Evolutionary conservation across 2,888 invertebrate genomes (phyloP), one percentile per base, ranked within the genome.

Genomic region (Vesta saturnalis): DNA sequence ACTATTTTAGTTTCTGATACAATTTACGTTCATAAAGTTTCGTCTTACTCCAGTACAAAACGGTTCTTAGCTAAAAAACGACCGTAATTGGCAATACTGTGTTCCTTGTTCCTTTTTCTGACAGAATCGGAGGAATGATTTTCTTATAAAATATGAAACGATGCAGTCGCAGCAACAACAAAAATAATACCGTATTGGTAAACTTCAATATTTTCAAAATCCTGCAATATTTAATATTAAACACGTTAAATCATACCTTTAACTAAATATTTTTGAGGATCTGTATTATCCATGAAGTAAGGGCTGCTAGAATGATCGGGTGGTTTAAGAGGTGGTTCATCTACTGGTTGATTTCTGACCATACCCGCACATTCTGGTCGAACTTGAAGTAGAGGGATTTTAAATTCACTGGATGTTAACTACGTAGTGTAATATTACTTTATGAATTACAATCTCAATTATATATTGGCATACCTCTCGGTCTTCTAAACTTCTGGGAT

Each of bases 401-500:
- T 90, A 81, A 91, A 92, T 73, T 89, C 87, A 18, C 90, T 90
- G 76, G 88, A 87, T 8, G 90, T 88, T 57, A 92, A 85, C 92
- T 93, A 79, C 14, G 76, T 75, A 68, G 62, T 52, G 63, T 15
- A 49, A 16, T n/a, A 5, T 5, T 12, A 16, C 16, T 47, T 8
- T 15, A 47, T 15, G 15, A 16, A 18, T 3, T 18, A 18, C 8
- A 10, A 52, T 15, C 22, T n/a, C n/a, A 19, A 14, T 14, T 23
- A 4, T 43, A 12, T 43, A 5, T 43, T 4, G 5, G 10, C 10
- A n/a, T 85, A 90, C 90, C 82, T 88, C 86, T 85, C 89, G 86
- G 74, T 91, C 90, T 54, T 86, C 85, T 19, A 89, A 78, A 76
- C 86, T 87, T 83, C 88, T 87, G 0, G 90, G 90, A 74, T 89